Conservation (phyloP, 2,888 invertebrate genomes). For the Leptogaster cylindrica region DNA sequence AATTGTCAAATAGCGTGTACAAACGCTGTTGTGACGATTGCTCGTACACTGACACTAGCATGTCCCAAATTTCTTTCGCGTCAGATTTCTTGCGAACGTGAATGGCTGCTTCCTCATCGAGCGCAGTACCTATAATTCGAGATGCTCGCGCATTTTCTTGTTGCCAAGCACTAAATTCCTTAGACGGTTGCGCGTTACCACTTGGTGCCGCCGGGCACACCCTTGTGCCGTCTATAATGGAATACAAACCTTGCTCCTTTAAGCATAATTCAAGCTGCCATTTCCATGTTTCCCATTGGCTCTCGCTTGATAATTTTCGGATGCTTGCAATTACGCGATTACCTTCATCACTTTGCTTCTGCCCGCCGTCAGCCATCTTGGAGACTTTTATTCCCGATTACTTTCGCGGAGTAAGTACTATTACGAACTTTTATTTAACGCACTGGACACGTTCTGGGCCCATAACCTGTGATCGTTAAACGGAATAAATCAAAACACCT, state of each 20-base stretch:
- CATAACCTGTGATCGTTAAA: too few relatives aligned
- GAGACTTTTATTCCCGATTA: too few relatives aligned
- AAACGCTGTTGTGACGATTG: slow-evolving; percentile 2
- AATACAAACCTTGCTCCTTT: slow-evolving; percentile 1
- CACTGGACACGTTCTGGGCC: too few relatives aligned
- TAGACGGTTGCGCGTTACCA: neutral
- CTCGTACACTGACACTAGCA: slow-evolving; percentile 4
- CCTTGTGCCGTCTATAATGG: too few relatives aligned
- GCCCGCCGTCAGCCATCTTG: neutral
- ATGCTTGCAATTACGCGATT: slow-evolving; percentile 2
- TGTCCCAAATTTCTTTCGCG: slow-evolving; percentile 8
- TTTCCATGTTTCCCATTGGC: slow-evolving; percentile 11
- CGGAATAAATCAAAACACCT: too few relatives aligned
- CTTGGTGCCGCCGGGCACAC: neutral
- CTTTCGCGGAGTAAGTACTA: too few relatives aligned
- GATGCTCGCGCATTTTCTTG: neutral
- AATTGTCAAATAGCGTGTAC: slow-evolving; percentile 12
- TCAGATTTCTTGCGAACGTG: neutral
- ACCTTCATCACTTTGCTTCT: neutral
- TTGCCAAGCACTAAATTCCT: too few relatives aligned
- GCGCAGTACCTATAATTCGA: neutral
- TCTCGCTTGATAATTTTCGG: neutral
- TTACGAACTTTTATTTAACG: too few relatives aligned
- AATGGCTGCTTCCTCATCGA: neutral
- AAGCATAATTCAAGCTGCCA: slow-evolving; percentile 13